phyloP scores from a whole-genome alignment of 64 coral and sea anemone species.

The Dendrophyllia cribrosa region DNA sequence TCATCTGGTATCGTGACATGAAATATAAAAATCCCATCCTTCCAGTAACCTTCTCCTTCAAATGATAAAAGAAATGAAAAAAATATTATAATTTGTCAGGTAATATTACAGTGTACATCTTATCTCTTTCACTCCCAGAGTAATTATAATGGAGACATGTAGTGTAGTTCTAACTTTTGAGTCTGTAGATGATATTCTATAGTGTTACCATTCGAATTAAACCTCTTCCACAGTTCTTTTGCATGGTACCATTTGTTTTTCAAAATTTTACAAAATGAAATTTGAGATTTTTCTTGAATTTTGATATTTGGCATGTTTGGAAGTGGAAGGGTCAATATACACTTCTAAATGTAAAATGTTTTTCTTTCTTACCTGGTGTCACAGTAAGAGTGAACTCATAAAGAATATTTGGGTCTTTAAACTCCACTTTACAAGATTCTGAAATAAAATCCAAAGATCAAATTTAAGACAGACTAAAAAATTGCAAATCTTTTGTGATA shows the following conservation, averaged over 20 bases:
- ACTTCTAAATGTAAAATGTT: background rate
- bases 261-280: no score
- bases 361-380: constrained; percentile 74
- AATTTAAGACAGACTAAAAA: background rate
- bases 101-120: no score
- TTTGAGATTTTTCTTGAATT: no score
- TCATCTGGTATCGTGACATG: constrained; percentile 94
- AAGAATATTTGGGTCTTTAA: constrained; percentile 83
- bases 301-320: no score
- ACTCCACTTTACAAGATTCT: constrained; percentile 88
- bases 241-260: no score
- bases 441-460: background rate
- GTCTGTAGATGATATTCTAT: no score
- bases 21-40: constrained; percentile 92
- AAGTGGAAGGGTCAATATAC: no score
- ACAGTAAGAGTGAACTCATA: constrained; percentile 92
- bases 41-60: constrained; percentile 96
- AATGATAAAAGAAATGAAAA: background rate
- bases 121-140: no score
- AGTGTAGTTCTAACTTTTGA: no score
- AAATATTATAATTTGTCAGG: background rate
- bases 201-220: no score
- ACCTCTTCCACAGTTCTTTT: no score
- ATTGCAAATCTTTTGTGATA: background rate
- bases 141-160: no score